These are phyloP conservation scores for Athene cunicularia DNA, from an alignment of 2,113 vertebrate genomes.

Conservation along the genomic window DNA sequence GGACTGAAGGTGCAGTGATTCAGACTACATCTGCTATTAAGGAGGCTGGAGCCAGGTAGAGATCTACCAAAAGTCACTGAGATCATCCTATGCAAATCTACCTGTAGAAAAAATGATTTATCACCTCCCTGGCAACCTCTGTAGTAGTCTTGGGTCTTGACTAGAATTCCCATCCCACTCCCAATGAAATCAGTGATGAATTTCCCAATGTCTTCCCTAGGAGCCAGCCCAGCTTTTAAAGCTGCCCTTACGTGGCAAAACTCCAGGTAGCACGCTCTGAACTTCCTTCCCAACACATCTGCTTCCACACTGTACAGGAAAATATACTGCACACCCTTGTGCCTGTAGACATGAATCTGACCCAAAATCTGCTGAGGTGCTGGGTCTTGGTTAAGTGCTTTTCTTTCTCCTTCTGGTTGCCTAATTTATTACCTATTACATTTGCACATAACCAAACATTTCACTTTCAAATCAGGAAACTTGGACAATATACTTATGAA, in stretches of 20 bases:
- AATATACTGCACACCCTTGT: background rate
- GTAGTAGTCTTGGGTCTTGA: background rate
- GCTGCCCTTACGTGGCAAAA: slow-evolving; percentile 15
- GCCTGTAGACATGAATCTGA: slow-evolving; percentile 16
- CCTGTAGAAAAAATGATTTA: background rate
- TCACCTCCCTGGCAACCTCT: background rate
- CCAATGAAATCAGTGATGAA: slow-evolving; percentile 4
- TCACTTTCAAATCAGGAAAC: background rate
- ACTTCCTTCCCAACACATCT: slow-evolving; percentile 28
- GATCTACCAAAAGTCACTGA: background rate
- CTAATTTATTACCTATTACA: slow-evolving; percentile 14
- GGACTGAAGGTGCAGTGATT: background rate
- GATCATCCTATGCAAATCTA: background rate
- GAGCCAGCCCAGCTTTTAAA: slow-evolving; percentile 9
- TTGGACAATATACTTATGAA: background rate
- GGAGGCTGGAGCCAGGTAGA: background rate
- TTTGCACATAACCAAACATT: slow-evolving; percentile 41
- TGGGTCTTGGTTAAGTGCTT: background rate
- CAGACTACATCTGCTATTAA: background rate
- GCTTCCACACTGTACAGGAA: slow-evolving; percentile 9
- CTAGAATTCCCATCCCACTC: background rate
- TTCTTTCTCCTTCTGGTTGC: background rate
- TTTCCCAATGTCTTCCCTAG: background rate
- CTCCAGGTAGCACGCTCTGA: background rate
- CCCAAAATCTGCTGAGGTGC: background rate